These are phyloP conservation scores for Brachynemurus nebulosus DNA, from an alignment of 2,888 invertebrate species.

Conservation along the genomic window DNA sequence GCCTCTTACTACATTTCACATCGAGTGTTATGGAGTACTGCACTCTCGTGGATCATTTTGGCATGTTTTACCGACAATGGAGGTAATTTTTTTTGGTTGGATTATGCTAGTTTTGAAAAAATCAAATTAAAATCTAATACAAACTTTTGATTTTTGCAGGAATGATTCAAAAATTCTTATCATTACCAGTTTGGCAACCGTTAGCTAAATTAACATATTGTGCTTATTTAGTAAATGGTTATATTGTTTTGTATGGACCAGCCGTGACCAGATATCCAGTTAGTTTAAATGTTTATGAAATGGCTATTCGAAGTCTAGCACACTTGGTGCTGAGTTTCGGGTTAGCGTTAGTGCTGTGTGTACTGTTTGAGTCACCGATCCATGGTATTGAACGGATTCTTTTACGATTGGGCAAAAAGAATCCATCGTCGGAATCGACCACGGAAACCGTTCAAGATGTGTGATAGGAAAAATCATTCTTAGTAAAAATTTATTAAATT, in stretches of 20 bases:
- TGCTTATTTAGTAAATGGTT: constrained; percentile 57
- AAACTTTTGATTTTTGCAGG: constrained; percentile 30
- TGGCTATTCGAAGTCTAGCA: constrained; percentile 42
- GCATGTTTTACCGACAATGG: constrained; percentile 52
- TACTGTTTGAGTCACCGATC: constrained; percentile 57
- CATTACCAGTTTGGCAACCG: constrained; percentile 48
- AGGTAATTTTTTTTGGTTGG: constrained; percentile 28
- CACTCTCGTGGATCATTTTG: constrained; percentile 51
- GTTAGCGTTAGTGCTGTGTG: constrained; percentile 45
- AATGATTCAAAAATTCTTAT: constrained; percentile 38
- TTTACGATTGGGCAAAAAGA: constrained; percentile 36
- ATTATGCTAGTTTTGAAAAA: constrained; percentile 1
- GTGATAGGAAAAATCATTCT: no score
- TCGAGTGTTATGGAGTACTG: constrained; percentile 51
- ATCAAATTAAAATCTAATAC: not conserved
- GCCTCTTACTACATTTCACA: constrained; percentile 51
- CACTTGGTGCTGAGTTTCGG: constrained; percentile 47
- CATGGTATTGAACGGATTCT: constrained; percentile 55
- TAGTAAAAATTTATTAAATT: no score
- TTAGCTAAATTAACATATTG: constrained; percentile 56
- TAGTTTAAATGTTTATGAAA: constrained; percentile 43
- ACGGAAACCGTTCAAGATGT: no score
- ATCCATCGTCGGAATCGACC: constrained; percentile 2
- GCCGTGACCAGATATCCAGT: constrained; percentile 44
- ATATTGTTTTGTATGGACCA: constrained; percentile 49